Conservation (phyloP, 2,113 vertebrate genomes). For the Toxotes jaculatrix region DNA sequence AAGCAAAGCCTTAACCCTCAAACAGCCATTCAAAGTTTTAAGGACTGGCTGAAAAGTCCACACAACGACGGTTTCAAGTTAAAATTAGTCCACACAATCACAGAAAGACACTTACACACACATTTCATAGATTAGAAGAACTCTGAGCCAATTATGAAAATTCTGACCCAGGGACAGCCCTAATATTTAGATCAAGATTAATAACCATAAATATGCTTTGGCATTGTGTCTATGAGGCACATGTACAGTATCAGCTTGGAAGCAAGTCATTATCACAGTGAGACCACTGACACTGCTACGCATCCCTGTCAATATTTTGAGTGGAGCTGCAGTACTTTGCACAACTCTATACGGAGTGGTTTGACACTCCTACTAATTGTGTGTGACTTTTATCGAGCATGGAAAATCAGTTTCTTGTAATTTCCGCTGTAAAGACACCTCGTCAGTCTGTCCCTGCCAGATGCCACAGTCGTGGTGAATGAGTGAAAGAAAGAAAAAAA, state of each 20-base stretch:
- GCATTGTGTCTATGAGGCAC: constrained; percentile 16
- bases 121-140: neutral
- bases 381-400: constrained; percentile 74
- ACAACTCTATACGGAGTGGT: constrained; percentile 62
- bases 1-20: neutral
- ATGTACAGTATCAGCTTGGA: constrained; percentile 49
- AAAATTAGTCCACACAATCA: neutral
- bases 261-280: constrained; percentile 58
- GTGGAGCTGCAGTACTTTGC: constrained; percentile 43
- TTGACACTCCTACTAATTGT: constrained; percentile 72
- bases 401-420: constrained; percentile 71
- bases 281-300: constrained; percentile 46
- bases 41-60: too few relatives aligned
- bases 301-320: constrained; percentile 65
- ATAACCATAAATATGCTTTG: constrained; percentile 5
- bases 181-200: constrained; percentile 23
- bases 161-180: neutral
- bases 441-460: constrained; percentile 76
- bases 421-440: constrained; percentile 76
- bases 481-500: constrained; percentile 6
- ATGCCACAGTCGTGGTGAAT: constrained; percentile 58
- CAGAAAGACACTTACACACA: neutral
- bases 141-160: neutral
- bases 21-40: neutral
- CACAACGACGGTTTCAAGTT: neutral